Evolutionary conservation across 2,797 vertebrate species (phyloP), one percentile per base, ranked within the genome.

Genomic region (Silurus aristotelis): DNA sequence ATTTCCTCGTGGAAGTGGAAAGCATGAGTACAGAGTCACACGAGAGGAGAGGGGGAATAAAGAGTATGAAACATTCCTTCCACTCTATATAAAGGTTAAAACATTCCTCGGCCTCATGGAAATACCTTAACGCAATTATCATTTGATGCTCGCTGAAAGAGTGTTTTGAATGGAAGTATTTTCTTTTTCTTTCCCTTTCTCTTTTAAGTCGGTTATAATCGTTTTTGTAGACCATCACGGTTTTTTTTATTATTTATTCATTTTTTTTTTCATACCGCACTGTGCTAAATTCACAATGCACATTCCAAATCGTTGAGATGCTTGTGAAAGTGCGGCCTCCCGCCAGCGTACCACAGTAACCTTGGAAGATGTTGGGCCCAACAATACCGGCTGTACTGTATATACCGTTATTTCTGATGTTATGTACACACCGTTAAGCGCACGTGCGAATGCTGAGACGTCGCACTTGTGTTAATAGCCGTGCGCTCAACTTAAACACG

Each of bases 91-190:
- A 81, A 86, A 78, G 58, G 56, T 79, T 72, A 64, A 83, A 80
- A 63, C 56, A 88, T 91, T 90, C 87, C 89, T 92, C 86, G 85
- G 86, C 86, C 71, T 88, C 86, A 75, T 86, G 87, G 84, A 91
- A 91, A 91, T 88, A 88, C 86, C 86, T 89, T 87, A 87, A 90
- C 85, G 85, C 91, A 83, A 91, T 92, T 90, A 89, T 89, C 89
- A 85, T 87, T 72, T 31, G 48, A 9, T 10, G 27, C 66, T 86
- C 71, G 52, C 64, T 80, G 86, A 68, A 80, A 80, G 64, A 88
- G 90, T 75, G 82, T 79, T 83, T 84, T 76, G 61, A 87, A 55
- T 86, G 83, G 82, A 70, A 2, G 19, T 64, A 72, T 85, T 76
- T 87, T 87, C 71, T 78, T 68, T 81, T 86, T 83, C 81, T 85